Evolutionary conservation across 2,797 vertebrate genomes (phyloP), one percentile per base, ranked within the genome.

Genomic region (Schizothorax lantsangensis): DNA sequence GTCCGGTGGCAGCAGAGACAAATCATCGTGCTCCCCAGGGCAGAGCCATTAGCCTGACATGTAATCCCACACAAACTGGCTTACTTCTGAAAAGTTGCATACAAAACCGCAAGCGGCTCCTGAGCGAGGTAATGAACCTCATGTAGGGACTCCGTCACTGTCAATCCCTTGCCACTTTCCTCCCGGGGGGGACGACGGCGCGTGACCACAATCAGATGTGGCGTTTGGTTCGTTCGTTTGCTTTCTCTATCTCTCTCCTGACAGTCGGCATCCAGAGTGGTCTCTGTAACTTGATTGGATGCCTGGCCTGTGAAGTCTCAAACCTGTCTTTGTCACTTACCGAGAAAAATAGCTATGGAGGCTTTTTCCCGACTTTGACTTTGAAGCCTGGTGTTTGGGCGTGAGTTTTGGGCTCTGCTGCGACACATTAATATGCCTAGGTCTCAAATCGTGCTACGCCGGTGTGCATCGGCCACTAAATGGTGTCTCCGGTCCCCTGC

Each of bases 11-110:
- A 88, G 79, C 68, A 79, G 83, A 89, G 88, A 92, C 86, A 87
- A 91, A 92, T 92, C 87, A 87, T 88, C 85, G 1, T 81, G 62
- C 49, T 86, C 87, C 74, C 87, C 52, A 52, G 81, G 85, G 85
- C 87, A 52, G 43, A 84, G 84, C 89, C 88, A 90, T 91, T 89
- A 92, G 87, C 80, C 81, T 90, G 89, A 90, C 88, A 89, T 92
- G 91, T 91, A 91, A 91, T 90, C 89, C 89, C 78, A 86, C 78
- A 88, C 88, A 88, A 87, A 90, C 90, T 73, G 86, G 82, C 83
- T 83, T 83, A 84, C 75, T 88, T 88, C 81, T 78, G 52, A 77
- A 83, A 90, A 89, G 88, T 84, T 84, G 69, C 86, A 90, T 78
- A 85, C 88, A 86, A 88, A 89, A 85, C 88, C 79, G 4, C 77